phyloP scores from a whole-genome alignment of 2,113 vertebrate species.

The Chionomys nivalis region DNA sequence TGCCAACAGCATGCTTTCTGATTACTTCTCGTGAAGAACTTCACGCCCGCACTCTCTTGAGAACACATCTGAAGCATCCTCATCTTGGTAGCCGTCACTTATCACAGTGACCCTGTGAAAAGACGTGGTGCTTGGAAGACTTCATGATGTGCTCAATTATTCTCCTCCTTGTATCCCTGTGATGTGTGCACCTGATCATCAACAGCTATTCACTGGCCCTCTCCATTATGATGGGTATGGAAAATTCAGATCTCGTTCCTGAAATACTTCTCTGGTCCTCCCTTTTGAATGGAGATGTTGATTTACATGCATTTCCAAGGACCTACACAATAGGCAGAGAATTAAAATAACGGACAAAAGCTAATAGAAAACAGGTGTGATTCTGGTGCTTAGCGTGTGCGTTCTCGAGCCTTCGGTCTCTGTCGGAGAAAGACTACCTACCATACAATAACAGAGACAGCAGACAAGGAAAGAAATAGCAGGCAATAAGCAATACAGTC shows the following conservation, averaged over 20 bases:
- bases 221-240: conserved; percentile 61
- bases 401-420: conserved; percentile 54
- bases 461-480: conserved; percentile 41
- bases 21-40: conserved; percentile 78
- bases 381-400: conserved; percentile 54
- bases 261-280: conserved; percentile 75
- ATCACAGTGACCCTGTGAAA: conserved; percentile 77
- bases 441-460: conserved; percentile 64
- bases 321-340: conserved; percentile 77
- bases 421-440: conserved; percentile 69
- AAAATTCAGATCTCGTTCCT: conserved; percentile 77
- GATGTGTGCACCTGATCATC: conserved; percentile 82
- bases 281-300: conserved; percentile 74
- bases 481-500: conserved; percentile 72
- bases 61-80: conserved; percentile 82
- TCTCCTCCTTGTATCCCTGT: conserved; percentile 70
- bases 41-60: conserved; percentile 77
- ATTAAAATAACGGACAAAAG: conserved; percentile 82
- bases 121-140: conserved; percentile 74
- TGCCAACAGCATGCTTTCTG: conserved; percentile 59
- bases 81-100: conserved; percentile 76
- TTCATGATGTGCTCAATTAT: conserved; percentile 80
- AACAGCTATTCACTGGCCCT: conserved; percentile 78
- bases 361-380: conserved; percentile 84
- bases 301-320: conserved; percentile 78